These are phyloP conservation scores for Metopolophium dirhodum DNA, from an alignment of 1,140 invertebrate genomes.

Conservation along the genomic window DNA sequence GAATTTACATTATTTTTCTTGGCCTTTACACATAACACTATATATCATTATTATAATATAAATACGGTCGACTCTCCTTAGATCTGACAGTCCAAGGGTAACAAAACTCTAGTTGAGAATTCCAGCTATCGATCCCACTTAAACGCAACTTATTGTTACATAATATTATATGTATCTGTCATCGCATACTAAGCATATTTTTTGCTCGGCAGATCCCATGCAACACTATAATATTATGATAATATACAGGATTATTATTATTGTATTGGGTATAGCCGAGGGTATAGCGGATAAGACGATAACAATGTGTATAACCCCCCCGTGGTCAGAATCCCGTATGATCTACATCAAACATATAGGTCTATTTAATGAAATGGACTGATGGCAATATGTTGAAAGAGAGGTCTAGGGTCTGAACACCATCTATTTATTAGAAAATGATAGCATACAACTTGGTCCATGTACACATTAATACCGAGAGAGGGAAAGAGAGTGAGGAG, in stretches of 20 bases:
- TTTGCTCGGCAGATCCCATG: not conserved
- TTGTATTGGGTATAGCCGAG: not conserved
- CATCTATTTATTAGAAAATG: not conserved
- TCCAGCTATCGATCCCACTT: not conserved
- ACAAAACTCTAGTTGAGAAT: not conserved
- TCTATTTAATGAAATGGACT: not conserved
- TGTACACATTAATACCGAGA: not conserved
- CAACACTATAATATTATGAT: not conserved
- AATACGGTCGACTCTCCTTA: not conserved
- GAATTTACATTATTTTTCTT: not conserved
- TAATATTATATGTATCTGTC: not conserved
- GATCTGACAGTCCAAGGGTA: not conserved
- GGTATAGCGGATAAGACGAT: not conserved
- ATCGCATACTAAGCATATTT: not conserved
- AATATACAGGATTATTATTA: not conserved
- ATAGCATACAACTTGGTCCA: not conserved
- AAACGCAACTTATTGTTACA: not conserved
- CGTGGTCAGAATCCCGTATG: not conserved
- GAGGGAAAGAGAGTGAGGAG: no score
- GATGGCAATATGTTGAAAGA: not conserved
- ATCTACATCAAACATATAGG: no score
- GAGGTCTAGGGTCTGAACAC: no score
- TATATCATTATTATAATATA: not conserved
- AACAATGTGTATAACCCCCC: not conserved
- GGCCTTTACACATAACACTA: not conserved